Conservation (phyloP, 1,140 invertebrate species). For the Papilio aristodemus region DNA sequence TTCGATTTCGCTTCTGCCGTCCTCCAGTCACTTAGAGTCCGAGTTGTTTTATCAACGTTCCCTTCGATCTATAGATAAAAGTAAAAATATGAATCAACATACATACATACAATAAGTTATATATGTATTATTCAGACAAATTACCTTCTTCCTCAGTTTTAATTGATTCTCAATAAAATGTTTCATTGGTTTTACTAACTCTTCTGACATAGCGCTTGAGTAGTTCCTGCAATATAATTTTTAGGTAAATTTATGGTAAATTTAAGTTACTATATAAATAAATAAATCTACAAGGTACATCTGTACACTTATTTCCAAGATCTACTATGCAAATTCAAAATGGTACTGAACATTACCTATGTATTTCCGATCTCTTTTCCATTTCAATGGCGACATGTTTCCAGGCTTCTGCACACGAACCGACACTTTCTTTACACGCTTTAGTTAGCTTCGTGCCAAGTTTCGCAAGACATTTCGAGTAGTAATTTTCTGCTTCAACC, state of each 20-base stretch:
- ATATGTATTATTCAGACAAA: conserved; percentile 33
- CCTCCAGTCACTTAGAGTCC: conserved; percentile 91
- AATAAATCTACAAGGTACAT: no score
- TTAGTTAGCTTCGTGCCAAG: conserved; percentile 92
- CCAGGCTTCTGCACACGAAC: conserved; percentile 93
- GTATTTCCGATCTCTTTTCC: conserved; percentile 93
- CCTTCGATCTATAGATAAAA: conserved; percentile 83
- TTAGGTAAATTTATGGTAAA: conserved; percentile 25
- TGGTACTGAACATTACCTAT: conserved; percentile 81
- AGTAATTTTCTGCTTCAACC: conserved; percentile 93
- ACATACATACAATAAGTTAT: not conserved
- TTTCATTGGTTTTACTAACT: conserved; percentile 94
- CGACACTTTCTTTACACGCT: conserved; percentile 88
- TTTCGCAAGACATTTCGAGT: conserved; percentile 94
- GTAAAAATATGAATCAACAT: conserved; percentile 16
- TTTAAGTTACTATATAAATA: conserved; percentile 23
- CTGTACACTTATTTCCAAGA: no score
- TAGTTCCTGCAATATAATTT: conserved; percentile 82
- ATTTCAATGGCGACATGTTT: conserved; percentile 93
- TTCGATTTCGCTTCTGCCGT: conserved; percentile 92
- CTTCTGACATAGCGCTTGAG: conserved; percentile 89
- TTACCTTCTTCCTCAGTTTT: conserved; percentile 87
- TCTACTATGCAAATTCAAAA: no score
- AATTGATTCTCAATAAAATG: conserved; percentile 86
- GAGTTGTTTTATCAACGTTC: conserved; percentile 92